Conservation (phyloP, 2,888 invertebrate species). For the Leptinotarsa peninsularis region DNA sequence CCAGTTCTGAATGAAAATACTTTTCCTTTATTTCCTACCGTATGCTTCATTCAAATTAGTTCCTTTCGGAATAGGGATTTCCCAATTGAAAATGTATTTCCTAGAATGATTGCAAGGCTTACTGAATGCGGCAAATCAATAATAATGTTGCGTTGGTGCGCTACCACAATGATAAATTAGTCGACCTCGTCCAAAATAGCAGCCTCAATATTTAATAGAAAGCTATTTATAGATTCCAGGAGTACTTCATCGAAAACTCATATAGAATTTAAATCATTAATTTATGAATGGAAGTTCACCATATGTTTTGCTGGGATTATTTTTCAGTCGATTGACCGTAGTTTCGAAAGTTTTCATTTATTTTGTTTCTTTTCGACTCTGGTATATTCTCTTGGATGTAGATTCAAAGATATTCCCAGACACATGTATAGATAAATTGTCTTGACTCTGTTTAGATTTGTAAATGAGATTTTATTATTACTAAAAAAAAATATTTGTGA, state of each 20-base stretch:
- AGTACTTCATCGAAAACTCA: neutral
- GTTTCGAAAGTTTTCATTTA: no score
- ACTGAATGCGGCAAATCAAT: constrained; percentile 3
- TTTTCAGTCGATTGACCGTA: neutral
- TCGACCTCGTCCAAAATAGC: neutral
- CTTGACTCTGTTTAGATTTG: no score
- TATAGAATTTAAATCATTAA: neutral
- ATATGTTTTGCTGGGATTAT: neutral
- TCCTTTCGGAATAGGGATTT: neutral
- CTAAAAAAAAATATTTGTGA: no score
- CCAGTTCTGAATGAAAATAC: neutral
- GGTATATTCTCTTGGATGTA: no score
- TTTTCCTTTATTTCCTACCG: neutral
- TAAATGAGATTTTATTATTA: no score
- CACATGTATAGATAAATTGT: no score
- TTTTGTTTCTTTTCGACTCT: no score
- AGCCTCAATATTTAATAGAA: constrained; percentile 2
- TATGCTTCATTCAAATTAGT: constrained; percentile 1
- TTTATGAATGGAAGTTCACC: neutral
- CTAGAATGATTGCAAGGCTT: constrained; percentile 1
- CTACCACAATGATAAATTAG: constrained; percentile 9
- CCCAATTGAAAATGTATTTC: constrained; percentile 8
- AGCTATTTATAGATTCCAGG: neutral
- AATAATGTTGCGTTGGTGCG: neutral
- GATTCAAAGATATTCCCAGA: no score